Evolutionary conservation across 2,113 vertebrate genomes (phyloP), one percentile per base, ranked within the genome.

Genomic region (Benthochromis sp.): DNA sequence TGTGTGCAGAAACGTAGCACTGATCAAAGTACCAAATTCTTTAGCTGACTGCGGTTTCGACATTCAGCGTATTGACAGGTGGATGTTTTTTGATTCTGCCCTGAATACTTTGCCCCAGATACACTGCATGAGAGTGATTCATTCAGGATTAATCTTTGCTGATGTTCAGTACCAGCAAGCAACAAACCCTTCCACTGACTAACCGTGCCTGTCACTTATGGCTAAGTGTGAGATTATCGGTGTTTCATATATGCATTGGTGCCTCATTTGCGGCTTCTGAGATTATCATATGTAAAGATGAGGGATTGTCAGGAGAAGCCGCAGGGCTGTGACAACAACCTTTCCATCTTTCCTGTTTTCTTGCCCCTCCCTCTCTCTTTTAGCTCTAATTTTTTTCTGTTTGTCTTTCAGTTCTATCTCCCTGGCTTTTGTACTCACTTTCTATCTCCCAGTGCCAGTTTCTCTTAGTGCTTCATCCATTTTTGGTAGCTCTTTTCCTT

Each of bases 211-310:
- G 91, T 94, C 93, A 93, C 87, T 90, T 83, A 45, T 66, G 86
- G 83, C 86, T 86, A 85, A 90, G 88, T 90, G 94, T 69, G 86
- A 92, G 93, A 96, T 95, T 95, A 94, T 89, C 84, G 80, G 84
- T 88, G 93, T 90, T 94, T 93, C 85, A 73, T 84, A 81, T 89
- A 87, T 82, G 91, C 90, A 27, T 81, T 13, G 57, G 86, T 84
- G 84, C 82, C 87, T 93, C 89, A 90, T 93, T 94, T 94, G 94
- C 59, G 69, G 90, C 89, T 94, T 86, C 79, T 83, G 69, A 90
- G 87, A 94, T 94, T 92, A 94, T 95, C 90, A 91, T 93, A 94
- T 95, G 92, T 95, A 96, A 95, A 96, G 89, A 95, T 94, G 92
- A 94, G 86, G 88, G 89, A 95, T 88, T 92, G 92, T 90, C 91